These are phyloP conservation scores for Oncorhynchus nerka DNA, from an alignment of 2,113 vertebrate species.

Conservation along the genomic window DNA sequence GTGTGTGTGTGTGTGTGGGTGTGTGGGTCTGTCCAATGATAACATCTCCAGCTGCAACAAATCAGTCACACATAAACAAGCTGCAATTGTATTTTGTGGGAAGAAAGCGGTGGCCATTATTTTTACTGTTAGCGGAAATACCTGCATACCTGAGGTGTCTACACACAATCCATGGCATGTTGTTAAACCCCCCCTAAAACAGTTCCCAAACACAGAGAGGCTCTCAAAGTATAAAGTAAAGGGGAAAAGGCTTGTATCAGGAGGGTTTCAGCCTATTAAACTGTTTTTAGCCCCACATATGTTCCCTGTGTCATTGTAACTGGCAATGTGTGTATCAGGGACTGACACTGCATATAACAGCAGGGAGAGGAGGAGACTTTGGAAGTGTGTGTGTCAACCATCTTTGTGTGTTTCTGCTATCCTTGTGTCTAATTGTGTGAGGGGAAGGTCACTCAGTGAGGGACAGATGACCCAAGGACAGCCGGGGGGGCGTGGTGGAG, in stretches of 20 bases:
- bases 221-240: not conserved
- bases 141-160: too few species aligned
- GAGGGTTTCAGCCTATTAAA: too few species aligned
- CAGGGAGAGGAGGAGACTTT: not conserved
- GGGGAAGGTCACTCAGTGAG: constrained; percentile 25
- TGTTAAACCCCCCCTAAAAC: too few species aligned
- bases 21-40: constrained; percentile 9
- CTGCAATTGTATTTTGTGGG: not conserved
- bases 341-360: too few species aligned
- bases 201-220: too few species aligned
- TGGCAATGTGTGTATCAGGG: too few species aligned
- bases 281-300: too few species aligned
- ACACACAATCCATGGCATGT: too few species aligned
- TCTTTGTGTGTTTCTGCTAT: too few species aligned
- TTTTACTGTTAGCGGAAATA: not conserved
- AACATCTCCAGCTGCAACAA: constrained; percentile 32
- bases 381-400: not conserved
- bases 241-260: not conserved
- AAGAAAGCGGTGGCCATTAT: not conserved
- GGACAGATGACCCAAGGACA: constrained; percentile 65
- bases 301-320: too few species aligned
- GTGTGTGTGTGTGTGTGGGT: not conserved
- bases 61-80: constrained; percentile 31
- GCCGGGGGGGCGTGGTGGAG: not conserved
- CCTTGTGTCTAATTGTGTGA: not conserved